Conservation (phyloP, 2,797 vertebrate genomes). For the Coranthus polyacanthus region DNA sequence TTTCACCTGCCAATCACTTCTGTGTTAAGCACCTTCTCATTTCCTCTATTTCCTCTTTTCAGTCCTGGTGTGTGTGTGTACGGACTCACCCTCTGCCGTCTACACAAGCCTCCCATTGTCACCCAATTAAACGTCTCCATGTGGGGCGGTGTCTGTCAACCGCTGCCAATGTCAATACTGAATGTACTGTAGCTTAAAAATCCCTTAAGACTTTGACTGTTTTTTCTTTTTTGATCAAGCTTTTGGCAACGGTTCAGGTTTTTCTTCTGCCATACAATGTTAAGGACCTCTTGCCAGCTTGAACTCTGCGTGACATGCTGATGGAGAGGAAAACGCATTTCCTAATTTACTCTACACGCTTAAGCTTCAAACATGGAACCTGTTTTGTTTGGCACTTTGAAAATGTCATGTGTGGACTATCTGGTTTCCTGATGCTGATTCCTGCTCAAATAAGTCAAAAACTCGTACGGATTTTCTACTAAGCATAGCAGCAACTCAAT, state of each 20-base stretch:
- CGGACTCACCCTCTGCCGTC: constrained; percentile 13
- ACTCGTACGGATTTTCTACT: neutral
- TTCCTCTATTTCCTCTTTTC: constrained; percentile 57
- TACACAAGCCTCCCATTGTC: constrained; percentile 56
- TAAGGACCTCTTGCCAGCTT: constrained; percentile 8
- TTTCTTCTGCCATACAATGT: constrained; percentile 36
- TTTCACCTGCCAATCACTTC: constrained; percentile 63
- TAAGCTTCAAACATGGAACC: neutral
- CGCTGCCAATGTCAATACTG: constrained; percentile 48
- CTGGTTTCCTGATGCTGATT: neutral
- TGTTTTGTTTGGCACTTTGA: constrained; percentile 6
- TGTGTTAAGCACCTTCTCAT: constrained; percentile 44
- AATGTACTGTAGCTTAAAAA: constrained; percentile 12
- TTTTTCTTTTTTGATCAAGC: constrained; percentile 16
- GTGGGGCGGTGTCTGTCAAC: constrained; percentile 33
- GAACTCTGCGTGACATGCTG: neutral
- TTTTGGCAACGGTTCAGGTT: constrained; percentile 45
- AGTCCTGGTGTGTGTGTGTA: constrained; percentile 20
- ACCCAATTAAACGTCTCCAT: constrained; percentile 42
- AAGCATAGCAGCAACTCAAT: neutral
- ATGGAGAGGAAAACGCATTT: constrained; percentile 22
- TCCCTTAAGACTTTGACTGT: constrained; percentile 14
- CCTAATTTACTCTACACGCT: neutral
- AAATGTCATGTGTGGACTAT: neutral
- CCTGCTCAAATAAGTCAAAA: neutral